phyloP scores from a whole-genome alignment of 2,888 invertebrate genomes.

The Melinopterus prodromus region DNA sequence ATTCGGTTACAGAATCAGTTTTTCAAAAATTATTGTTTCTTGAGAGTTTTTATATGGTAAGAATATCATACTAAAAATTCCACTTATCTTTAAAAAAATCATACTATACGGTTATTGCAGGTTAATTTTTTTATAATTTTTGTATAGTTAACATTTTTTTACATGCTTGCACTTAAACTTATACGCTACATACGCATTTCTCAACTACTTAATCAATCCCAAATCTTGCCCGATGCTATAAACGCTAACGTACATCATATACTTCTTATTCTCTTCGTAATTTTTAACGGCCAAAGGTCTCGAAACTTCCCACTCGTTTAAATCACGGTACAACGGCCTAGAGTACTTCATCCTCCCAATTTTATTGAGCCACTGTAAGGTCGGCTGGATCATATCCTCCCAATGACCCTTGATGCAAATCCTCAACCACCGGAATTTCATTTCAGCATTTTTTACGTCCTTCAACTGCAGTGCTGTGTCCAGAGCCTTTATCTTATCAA shows the following conservation, averaged over 20 bases:
- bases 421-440: conserved; percentile 79
- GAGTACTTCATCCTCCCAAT: conserved; percentile 94
- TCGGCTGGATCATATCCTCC: conserved; percentile 71
- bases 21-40: too few species aligned
- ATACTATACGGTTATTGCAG: too few species aligned
- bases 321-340: conserved; percentile 85
- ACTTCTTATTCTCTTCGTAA: conserved; percentile 72
- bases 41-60: too few species aligned
- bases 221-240: conserved; percentile 80
- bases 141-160: too few species aligned
- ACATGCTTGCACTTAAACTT: too few species aligned
- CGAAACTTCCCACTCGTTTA: conserved; percentile 81
- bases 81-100: too few species aligned
- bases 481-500: conserved; percentile 68
- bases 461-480: conserved; percentile 73
- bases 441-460: conserved; percentile 78
- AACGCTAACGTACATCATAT: conserved; percentile 87
- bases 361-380: conserved; percentile 80
- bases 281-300: conserved; percentile 74
- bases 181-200: neutral
- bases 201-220: conserved; percentile 58
- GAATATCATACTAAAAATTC: too few species aligned
- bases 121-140: too few species aligned
- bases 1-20: too few species aligned
- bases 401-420: conserved; percentile 79